A percentile compares a stretch with the other conserved stretches of the same genome.
These are phyloP conservation scores for Tenthredo amoena DNA, from an alignment of 2,888 invertebrate genomes.

Conservation along the genomic window DNA sequence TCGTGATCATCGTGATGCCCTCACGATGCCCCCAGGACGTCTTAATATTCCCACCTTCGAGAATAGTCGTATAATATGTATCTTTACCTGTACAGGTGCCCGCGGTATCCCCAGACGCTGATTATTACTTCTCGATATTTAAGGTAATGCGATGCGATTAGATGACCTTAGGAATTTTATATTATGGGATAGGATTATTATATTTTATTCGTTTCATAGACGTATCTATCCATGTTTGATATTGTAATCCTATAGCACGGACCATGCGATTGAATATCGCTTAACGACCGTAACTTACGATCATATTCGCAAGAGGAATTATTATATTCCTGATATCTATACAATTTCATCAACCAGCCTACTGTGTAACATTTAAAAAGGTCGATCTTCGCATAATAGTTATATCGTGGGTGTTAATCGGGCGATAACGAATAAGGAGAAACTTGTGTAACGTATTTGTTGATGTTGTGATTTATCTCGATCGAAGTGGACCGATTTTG, in stretches of 20 bases:
- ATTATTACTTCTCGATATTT: not conserved
- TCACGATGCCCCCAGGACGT: not conserved
- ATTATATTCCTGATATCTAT: no score
- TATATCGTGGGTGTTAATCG: constrained; percentile 20
- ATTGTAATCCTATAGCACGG: no score
- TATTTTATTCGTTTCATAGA: no score
- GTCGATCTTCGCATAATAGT: constrained; percentile 8
- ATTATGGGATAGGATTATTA: no score
- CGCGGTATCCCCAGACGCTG: no score
- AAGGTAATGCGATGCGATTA: not conserved
- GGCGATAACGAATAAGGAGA: constrained; percentile 26
- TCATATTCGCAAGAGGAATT: no score
- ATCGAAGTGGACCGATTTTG: not conserved
- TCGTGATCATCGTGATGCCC: constrained; percentile 20
- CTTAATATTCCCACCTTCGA: constrained; percentile 1
- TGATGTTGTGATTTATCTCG: not conserved
- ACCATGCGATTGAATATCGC: no score
- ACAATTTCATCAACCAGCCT: no score
- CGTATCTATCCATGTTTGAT: no score
- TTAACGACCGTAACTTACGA: no score
- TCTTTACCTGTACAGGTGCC: no score
- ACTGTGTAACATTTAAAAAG: not conserved
- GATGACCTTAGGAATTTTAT: not conserved
- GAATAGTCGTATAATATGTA: not conserved
- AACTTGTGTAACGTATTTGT: not conserved